A percentile compares a stretch with the other conserved stretches of the same genome.
phyloP scores from a whole-genome alignment of 1,140 invertebrate species.

The Pseudomyrmex dendroicus region DNA sequence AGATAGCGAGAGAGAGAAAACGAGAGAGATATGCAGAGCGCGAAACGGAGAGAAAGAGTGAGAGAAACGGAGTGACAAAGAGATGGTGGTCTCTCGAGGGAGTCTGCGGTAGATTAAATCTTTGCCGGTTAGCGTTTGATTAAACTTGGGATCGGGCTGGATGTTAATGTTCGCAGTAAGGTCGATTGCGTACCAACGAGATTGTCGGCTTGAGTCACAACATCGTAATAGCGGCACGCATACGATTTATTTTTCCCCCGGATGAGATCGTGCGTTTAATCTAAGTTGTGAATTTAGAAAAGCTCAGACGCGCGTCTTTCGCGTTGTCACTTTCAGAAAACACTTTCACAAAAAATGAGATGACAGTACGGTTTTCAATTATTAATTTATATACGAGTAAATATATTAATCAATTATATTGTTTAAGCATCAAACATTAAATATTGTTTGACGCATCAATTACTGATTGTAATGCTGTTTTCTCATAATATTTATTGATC shows the following conservation, averaged over 20 bases:
- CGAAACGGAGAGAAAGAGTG: slow-evolving; percentile 32
- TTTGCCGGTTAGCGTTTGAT: slow-evolving; percentile 85
- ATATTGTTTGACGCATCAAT: too few relatives aligned
- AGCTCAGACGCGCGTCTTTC: not conserved
- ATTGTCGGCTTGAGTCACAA: slow-evolving; percentile 76
- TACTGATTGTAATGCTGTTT: not conserved
- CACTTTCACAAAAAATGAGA: not conserved
- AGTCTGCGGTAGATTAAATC: slow-evolving; percentile 84
- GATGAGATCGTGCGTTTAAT: slow-evolving; percentile 35
- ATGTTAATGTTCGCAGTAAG: slow-evolving; percentile 81
- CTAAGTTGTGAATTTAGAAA: slow-evolving; percentile 25
- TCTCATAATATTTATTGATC: slow-evolving; percentile 39
- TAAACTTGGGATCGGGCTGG: slow-evolving; percentile 84
- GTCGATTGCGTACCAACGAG: slow-evolving; percentile 77
- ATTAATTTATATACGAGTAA: not conserved
- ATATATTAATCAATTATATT: not conserved
- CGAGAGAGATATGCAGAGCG: slow-evolving; percentile 61
- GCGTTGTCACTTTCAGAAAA: too few relatives aligned
- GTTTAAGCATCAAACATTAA: not conserved
- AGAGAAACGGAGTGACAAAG: slow-evolving; percentile 36
- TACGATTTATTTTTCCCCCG: slow-evolving; percentile 35
- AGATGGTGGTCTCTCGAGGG: slow-evolving; percentile 54
- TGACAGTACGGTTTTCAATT: not conserved
- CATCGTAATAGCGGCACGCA: slow-evolving; percentile 46
- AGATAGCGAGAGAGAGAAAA: slow-evolving; percentile 61